Base-by-base conservation (phyloP, 2,888 invertebrate species). In the Clepsis dumicolana region DNA sequence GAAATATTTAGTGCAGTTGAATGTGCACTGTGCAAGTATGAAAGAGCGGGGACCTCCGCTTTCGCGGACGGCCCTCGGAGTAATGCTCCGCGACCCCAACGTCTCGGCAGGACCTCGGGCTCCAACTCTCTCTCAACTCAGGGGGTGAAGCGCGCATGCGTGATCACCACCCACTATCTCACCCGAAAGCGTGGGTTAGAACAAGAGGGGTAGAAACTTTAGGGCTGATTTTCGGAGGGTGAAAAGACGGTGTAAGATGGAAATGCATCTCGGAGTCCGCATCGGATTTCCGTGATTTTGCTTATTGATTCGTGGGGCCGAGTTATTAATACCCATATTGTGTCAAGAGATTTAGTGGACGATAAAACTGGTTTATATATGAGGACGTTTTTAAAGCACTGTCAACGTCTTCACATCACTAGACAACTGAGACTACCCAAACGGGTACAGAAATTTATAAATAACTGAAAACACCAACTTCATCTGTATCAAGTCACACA, bases 251-350 rank as follows among this genome's bases (percentile, higher is more conserved):
- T 89, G 91, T 89, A 91, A 90, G 91, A 91, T 92, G 92, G 92
- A 92, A 93, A 91, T 93, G 92, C 93, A 93, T 93, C 91, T 91
- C 87, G 87, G 86, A 90, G 88, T 89, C 83, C 83, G 91, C 88
- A n/a, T 91, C 92, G 91, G 92, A 92, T 93, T 92, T 93, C 93
- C 93, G 89, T 90, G 92, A 93, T 92, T 91, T 92, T 90, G 90
- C 90, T 93, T 93, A 93, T 93, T 91, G 93, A 93, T 93, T 93
- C 87, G 87, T 85, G 87, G 82, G 85, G 79, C 78, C 71, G 74
- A 85, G 84, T 87, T 89, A 89, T 90, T 90, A 89, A 89, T 90
- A 83, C 85, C 84, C 84, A 85, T 85, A 88, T 88, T 85, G 84
- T 87, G 87, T 86, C 86, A 83, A 66, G 77, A 86, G 86, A 89